Base-by-base conservation (phyloP, 1,140 invertebrate genomes). In the Orchestia grillus region DNA sequence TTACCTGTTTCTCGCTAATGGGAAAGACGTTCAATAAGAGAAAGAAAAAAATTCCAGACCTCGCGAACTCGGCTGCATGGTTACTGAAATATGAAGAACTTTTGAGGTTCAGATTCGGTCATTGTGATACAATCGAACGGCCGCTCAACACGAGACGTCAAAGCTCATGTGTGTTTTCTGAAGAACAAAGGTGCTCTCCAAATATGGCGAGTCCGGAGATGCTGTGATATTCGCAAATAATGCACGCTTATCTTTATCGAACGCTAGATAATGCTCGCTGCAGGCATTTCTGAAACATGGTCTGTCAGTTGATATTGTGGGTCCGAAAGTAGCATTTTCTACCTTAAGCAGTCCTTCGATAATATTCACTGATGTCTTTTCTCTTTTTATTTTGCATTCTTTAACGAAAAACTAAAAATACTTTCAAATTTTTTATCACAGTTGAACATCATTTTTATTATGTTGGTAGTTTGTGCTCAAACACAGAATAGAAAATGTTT, bases 1-100 rank as follows among this genome's bases (percentile, higher is more conserved):
- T 94, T 94, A 44, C 92, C 92, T 94, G 92, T 94, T 94, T 94
- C 92, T 94, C 11, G 92, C 44, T 94, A 94, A 94, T 94, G 92
- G 92, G 92, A 94, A 94, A 94, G 92, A 94, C 92, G 92, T 15
- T 28, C n/a, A 19, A 44, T 90, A 11, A 36, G 42, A 90, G 88
- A 90, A 43, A 47, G 40, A 94, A 94, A 45, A n/a, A 94, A 94
- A 45, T 94, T 45, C 44, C 43, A 94, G 44, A 47, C 43, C 44
- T 94, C 92, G 43, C 43, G 43, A 44, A 45, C 92, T 94, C 36
- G 36, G 44, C 92, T 94, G 92, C 92, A 94, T 94, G 92, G 92
- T 47, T 94, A 45, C 44, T 94, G 92, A 94, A 94, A 45, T 42
- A 44, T 47, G 43, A 94, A 94, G 92, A 45, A 44, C 4, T 45